phyloP scores from a whole-genome alignment of 2,888 invertebrate genomes.

The Lottia gigantea region DNA sequence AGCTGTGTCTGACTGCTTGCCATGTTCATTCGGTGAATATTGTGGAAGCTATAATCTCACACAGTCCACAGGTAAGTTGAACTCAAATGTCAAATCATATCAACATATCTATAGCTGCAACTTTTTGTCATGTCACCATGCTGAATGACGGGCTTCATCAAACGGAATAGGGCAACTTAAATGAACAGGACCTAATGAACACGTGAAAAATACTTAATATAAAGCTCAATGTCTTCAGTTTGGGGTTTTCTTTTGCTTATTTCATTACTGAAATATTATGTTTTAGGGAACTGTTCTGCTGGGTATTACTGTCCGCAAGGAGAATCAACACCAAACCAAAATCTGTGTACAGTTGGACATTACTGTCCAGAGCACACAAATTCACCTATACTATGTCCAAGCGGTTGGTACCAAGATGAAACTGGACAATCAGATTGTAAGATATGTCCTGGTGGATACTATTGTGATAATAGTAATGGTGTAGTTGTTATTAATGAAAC shows the following conservation, averaged over 20 bases:
- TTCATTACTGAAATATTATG: too few relatives aligned
- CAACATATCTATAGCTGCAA: too few relatives aligned
- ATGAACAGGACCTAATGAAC: too few relatives aligned
- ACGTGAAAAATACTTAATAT: too few relatives aligned
- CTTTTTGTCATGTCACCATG: too few relatives aligned
- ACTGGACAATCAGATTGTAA: constrained; percentile 54
- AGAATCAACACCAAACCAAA: constrained; percentile 45
- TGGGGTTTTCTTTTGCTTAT: too few relatives aligned
- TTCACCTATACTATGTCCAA: constrained; percentile 51
- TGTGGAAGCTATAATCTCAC: constrained; percentile 58
- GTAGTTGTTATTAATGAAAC: constrained; percentile 58
- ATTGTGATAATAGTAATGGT: constrained; percentile 62
- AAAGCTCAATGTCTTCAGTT: too few relatives aligned
- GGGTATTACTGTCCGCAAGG: constrained; percentile 64
- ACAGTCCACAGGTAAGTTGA: constrained; percentile 41
- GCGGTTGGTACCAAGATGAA: constrained; percentile 57
- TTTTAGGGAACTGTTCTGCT: constrained; percentile 55
- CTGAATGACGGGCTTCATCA: too few relatives aligned
- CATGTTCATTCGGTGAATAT: constrained; percentile 54
- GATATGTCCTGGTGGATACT: constrained; percentile 61
- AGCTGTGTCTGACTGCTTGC: constrained; percentile 43
- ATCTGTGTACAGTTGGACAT: constrained; percentile 58
- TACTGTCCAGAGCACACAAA: constrained; percentile 55
- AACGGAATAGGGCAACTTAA: too few relatives aligned
- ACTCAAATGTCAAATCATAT: background rate